Evolutionary conservation across 2,113 vertebrate genomes (phyloP).

Genomic region (Natator depressus): DNA sequence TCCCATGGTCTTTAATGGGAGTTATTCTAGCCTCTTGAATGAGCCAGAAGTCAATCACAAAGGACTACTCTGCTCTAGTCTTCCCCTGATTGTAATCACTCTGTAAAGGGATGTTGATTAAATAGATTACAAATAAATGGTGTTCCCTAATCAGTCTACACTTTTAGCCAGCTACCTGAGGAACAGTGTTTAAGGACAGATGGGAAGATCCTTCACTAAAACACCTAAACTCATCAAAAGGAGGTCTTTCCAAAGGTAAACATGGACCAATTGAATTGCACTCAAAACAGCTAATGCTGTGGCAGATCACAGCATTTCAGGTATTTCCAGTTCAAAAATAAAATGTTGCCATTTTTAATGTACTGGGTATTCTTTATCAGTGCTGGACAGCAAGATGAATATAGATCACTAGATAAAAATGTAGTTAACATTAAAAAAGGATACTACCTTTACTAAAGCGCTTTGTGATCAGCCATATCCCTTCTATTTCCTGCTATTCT

Average conservation of each 20-base stretch:
- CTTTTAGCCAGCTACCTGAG: neutral
- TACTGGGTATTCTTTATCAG: neutral
- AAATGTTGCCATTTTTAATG: neutral
- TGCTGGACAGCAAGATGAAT: neutral
- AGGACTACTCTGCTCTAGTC: neutral
- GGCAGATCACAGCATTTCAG: neutral
- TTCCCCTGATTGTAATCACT: neutral
- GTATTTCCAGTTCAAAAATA: neutral
- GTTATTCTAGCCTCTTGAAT: neutral
- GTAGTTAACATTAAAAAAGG: neutral
- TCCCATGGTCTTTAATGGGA: neutral
- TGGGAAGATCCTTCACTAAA: neutral
- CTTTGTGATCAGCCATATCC: neutral
- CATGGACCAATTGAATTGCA: neutral
- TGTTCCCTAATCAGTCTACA: neutral
- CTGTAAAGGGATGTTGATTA: neutral
- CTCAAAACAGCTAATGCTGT: fast-evolving
- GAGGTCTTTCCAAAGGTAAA: neutral
- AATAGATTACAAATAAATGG: neutral
- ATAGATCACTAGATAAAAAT: neutral
- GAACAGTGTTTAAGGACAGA: neutral
- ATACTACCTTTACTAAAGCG: neutral
- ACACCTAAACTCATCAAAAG: neutral
- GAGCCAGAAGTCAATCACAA: neutral
- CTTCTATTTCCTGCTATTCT: neutral